A percentile compares a stretch with the other conserved stretches of the same genome.
Conservation (phyloP, 2,888 invertebrate genomes). For the Drosophila infuscata region DNA sequence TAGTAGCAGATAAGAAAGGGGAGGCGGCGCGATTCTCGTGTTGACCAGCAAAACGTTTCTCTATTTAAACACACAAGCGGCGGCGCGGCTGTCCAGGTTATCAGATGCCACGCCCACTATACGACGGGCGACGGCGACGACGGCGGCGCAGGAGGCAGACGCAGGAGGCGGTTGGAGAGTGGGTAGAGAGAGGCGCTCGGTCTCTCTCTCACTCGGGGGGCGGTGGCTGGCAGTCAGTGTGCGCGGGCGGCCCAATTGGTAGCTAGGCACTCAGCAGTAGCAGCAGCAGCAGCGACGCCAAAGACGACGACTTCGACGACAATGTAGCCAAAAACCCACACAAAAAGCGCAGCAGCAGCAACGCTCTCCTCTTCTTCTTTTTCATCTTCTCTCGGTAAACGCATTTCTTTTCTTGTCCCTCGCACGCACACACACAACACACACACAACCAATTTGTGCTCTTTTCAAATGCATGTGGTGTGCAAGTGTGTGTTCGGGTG, state of each 20-base stretch:
- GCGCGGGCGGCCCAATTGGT: constrained; percentile 61
- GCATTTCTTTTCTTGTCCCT: neutral
- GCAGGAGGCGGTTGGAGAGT: neutral
- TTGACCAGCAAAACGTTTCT: constrained; percentile 43
- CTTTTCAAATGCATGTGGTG: constrained; percentile 21
- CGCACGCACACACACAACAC: constrained; percentile 1
- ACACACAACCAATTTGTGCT: constrained; percentile 42
- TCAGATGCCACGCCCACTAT: constrained; percentile 66
- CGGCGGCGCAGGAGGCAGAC: constrained; percentile 71
- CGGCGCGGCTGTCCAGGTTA: constrained; percentile 62
- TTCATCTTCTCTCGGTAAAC: constrained; percentile 12
- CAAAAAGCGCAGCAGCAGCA: constrained; percentile 20
- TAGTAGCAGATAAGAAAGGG: constrained; percentile 7
- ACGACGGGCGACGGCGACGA: constrained; percentile 63
- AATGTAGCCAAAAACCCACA: constrained; percentile 21
- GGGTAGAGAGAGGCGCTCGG: neutral
- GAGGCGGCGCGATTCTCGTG: constrained; percentile 45
- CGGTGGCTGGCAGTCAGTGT: constrained; percentile 35
- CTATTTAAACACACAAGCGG: constrained; percentile 57
- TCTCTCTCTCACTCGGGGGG: constrained; percentile 34
- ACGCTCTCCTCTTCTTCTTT: constrained; percentile 8
- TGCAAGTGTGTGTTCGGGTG: constrained; percentile 12
- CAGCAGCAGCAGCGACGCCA: constrained; percentile 51
- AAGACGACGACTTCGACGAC: constrained; percentile 28
- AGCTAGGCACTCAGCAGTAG: constrained; percentile 75